Conservation (phyloP, 2,113 vertebrate species). For the Podocnemis expansa region DNA sequence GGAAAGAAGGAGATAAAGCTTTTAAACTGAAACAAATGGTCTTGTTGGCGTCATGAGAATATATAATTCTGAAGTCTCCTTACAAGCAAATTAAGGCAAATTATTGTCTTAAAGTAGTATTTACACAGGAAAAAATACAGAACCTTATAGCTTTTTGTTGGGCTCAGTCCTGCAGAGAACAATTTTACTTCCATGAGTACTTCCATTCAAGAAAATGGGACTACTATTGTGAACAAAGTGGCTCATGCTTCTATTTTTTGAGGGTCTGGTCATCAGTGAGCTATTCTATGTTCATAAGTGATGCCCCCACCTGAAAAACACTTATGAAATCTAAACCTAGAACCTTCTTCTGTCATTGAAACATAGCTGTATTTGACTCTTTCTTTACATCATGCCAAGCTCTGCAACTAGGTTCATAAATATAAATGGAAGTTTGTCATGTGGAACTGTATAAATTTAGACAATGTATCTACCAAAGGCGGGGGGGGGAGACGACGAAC, state of each 20-base stretch:
- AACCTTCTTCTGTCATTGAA: neutral
- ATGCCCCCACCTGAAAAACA: neutral
- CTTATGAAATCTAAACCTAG: neutral
- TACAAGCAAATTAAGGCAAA: neutral
- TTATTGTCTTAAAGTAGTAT: neutral
- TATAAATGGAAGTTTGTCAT: rapidly evolving
- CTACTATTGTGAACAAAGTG: neutral
- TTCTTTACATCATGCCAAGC: neutral
- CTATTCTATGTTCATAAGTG: no score
- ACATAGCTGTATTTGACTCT: neutral
- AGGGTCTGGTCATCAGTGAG: neutral
- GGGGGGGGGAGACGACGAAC: no score
- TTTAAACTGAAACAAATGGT: neutral
- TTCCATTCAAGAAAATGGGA: neutral
- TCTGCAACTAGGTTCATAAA: neutral
- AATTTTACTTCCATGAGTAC: neutral
- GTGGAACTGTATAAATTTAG: neutral
- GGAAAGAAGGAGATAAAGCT: neutral
- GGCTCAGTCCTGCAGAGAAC: neutral
- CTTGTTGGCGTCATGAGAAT: neutral
- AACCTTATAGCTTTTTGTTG: neutral
- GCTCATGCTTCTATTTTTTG: neutral
- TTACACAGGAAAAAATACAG: neutral
- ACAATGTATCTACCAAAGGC: neutral
- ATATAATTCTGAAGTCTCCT: neutral